A percentile compares a stretch with the other conserved stretches of the same genome.
phyloP scores from a whole-genome alignment of 1,140 invertebrate species.

The Globodera rostochiensis region DNA sequence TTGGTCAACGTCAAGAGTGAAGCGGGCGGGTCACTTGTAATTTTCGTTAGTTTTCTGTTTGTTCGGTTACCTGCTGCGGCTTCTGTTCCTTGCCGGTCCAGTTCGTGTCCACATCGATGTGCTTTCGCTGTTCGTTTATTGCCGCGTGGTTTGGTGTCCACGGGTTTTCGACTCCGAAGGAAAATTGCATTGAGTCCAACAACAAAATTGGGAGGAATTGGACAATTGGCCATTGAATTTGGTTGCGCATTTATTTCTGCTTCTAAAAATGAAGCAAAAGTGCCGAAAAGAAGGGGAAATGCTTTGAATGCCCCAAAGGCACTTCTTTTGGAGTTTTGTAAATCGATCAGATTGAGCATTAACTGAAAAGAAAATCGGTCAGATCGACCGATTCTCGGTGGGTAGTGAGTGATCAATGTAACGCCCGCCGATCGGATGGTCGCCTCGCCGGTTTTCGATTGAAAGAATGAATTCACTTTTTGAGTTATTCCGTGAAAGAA shows the following conservation, averaged over 20 bases:
- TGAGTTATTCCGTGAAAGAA: background rate
- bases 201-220: background rate
- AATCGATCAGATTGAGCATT: background rate
- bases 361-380: background rate
- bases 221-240: background rate
- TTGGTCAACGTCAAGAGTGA: no score
- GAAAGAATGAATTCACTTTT: slow-evolving; percentile 3
- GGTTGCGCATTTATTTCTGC: background rate
- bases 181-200: background rate
- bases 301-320: no score
- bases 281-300: background rate
- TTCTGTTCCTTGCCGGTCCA: slow-evolving; percentile 60
- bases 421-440: background rate
- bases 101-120: slow-evolving; percentile 61
- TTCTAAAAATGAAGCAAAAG: background rate
- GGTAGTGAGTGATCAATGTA: no score
- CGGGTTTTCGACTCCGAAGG: background rate
- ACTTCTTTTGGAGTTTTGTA: background rate
- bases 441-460: background rate
- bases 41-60: background rate
- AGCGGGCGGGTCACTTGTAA: no score
- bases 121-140: slow-evolving; percentile 60
- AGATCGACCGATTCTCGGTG: no score
- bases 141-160: slow-evolving; percentile 56
- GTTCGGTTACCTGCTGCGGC: slow-evolving; percentile 49